Base-by-base conservation (phyloP, 1,140 invertebrate genomes). In the Matsumurasca onukii region DNA sequence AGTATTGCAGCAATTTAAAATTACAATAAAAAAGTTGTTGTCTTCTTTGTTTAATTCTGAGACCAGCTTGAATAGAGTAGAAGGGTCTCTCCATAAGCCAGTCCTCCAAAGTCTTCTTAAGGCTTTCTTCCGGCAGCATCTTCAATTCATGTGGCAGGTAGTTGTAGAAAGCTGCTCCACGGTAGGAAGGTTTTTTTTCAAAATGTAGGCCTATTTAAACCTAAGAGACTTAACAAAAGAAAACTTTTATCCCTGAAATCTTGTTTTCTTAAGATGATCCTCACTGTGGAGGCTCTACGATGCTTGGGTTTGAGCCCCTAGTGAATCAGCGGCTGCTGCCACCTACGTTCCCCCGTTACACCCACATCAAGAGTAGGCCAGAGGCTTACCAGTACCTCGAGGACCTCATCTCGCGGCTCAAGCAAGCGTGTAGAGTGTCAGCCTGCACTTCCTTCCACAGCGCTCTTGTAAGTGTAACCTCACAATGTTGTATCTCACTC, bases 331-430 rank as follows among this genome's bases (percentile, higher is more conserved):
- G 96, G 71, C 83, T 98, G 31, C 82, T 98, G 30, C 97, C 97
- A 45, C 96, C 97, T 0, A 98, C 97, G n/a, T 99, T 99, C 84
- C 97, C 97, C 12, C 85, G 97, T 1, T 98, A 97, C 80, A 96
- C 95, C 0, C 91, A 94, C 80, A 97, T 98, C 73, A 93, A 93
- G 72, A 89, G 90, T 57, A 84, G 93, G 45, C 78, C 83, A 31
- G 93, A 96, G 74, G 91, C 95, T 30, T 80, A 96, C 69, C 84
- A 88, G 73, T 98, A 97, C 80, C 87, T 98, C 74, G 87, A 91
- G 73, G 88, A 91, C 74, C 84, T 96, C 72, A 82, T 97, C 5
- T 83, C 88, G 30, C 84, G 93, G 69, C 83, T 98, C 31, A 88
- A 93, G 76, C 86, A 86, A 73, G 89, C 95, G 15, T 92, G 90